A percentile compares a stretch with the other conserved stretches of the same genome.
Evolutionary conservation across 2,113 vertebrate species (phyloP).

Genomic region (Bombycilla garrulus): DNA sequence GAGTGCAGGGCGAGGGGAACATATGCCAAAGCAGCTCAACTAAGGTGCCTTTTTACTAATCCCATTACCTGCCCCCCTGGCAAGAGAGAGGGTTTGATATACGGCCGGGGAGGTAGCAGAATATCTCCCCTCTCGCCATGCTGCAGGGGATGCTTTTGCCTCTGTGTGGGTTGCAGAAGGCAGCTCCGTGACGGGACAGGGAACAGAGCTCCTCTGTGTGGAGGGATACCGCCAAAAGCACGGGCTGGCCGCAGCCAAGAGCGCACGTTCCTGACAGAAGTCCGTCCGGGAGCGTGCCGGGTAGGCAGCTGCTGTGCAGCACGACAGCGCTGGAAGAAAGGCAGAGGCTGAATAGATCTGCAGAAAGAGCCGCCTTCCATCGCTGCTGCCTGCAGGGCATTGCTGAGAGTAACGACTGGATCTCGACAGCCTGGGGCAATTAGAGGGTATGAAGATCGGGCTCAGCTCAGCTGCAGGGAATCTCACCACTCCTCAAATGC

Average conservation of each 20-base stretch:
- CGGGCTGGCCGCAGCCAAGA: neutral
- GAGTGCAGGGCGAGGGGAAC: neutral
- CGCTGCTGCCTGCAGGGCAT: neutral
- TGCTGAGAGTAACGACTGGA: neutral
- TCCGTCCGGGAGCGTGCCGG: accelerated
- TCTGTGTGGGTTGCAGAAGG: neutral
- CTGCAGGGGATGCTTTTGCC: neutral
- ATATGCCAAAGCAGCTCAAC: neutral
- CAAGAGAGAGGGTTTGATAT: neutral
- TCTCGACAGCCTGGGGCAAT: neutral
- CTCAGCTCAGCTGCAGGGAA: neutral
- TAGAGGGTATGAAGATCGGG: neutral
- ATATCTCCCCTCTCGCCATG: accelerated
- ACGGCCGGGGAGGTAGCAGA: neutral
- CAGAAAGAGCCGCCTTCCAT: neutral
- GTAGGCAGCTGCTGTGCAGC: neutral
- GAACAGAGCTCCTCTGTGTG: neutral
- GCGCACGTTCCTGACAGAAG: neutral
- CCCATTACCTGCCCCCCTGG: neutral
- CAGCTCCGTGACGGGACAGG: accelerated
- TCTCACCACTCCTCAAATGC: neutral
- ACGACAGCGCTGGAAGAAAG: accelerated
- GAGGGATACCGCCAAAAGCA: neutral
- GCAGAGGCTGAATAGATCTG: neutral
- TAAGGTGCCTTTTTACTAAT: neutral